Evolutionary conservation across 2,113 vertebrate species (phyloP).

Genomic region (Ailurus styani): DNA sequence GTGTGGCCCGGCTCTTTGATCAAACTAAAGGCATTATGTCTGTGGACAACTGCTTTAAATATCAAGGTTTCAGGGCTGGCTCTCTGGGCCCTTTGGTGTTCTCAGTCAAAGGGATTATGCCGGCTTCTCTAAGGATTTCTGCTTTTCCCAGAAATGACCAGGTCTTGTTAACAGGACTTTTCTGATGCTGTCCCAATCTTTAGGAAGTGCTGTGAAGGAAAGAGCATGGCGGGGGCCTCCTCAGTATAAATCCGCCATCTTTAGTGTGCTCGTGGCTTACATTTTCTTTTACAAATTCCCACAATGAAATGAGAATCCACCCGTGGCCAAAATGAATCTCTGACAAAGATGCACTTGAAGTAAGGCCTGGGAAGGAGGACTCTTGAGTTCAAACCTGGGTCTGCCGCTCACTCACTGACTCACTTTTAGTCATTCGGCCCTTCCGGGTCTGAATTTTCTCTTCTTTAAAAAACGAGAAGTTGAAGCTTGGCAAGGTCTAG

Average conservation of each 20-base stretch:
- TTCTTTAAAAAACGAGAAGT: neutral
- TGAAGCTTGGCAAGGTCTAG: neutral
- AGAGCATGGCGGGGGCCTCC: neutral
- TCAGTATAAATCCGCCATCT: neutral
- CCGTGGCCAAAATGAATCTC: neutral
- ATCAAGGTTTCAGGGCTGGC: slow-evolving; percentile 28
- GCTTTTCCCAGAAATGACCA: neutral
- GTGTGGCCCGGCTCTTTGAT: slow-evolving; percentile 60
- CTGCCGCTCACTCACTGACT: neutral
- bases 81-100: neutral
- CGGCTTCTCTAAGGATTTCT: neutral
- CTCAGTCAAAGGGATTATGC: neutral
- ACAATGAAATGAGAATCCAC: neutral
- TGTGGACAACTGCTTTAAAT: slow-evolving; percentile 58
- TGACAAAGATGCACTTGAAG: neutral
- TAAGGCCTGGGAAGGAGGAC: neutral
- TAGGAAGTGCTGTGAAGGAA: neutral
- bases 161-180: neutral
- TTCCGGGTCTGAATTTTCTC: neutral
- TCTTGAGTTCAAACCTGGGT: neutral
- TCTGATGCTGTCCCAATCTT: neutral
- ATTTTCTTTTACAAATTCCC: neutral
- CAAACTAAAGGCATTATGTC: slow-evolving; percentile 53
- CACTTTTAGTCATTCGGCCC: neutral
- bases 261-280: neutral